phyloP scores from a whole-genome alignment of 2,113 vertebrate genomes.

The Trichechus manatus region DNA sequence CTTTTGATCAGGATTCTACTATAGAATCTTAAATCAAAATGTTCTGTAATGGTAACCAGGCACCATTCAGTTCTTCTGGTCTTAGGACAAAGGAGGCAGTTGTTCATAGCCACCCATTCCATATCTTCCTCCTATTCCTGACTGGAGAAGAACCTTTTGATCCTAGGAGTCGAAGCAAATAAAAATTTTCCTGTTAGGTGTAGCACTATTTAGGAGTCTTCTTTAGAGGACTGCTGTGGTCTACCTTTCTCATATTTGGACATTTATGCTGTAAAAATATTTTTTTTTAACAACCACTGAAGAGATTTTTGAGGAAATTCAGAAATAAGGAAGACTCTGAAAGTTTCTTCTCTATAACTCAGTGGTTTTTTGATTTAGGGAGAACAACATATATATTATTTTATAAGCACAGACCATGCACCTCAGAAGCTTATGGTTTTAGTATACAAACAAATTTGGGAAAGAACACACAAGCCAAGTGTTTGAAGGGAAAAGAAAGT shows the following conservation, averaged over 20 bases:
- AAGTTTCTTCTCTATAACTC: not conserved
- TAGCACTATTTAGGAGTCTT: not conserved
- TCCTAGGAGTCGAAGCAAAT: not conserved
- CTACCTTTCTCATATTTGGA: not conserved
- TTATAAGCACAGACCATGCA: not conserved
- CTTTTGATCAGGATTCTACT: too few relatives aligned
- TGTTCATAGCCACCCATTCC: too few relatives aligned
- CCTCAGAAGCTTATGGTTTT: not conserved
- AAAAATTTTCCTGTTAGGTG: not conserved
- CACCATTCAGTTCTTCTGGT: too few relatives aligned
- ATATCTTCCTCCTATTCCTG: too few relatives aligned
- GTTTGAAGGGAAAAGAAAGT: slow-evolving; percentile 36
- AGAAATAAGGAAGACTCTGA: not conserved
- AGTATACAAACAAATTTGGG: not conserved
- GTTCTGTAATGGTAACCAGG: too few relatives aligned
- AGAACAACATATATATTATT: not conserved
- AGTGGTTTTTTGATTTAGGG: not conserved
- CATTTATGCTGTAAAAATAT: not conserved
- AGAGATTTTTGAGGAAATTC: not conserved
- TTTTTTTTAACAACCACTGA: not conserved
- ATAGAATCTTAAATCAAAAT: too few relatives aligned
- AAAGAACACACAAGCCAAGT: not conserved
- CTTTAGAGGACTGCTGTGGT: not conserved
- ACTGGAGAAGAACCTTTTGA: not conserved
- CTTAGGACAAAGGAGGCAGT: too few relatives aligned